A percentile compares a stretch with the other conserved stretches of the same genome.
Evolutionary conservation across 2,113 vertebrate genomes (phyloP).

Genomic region (Turdus rufiventris): DNA sequence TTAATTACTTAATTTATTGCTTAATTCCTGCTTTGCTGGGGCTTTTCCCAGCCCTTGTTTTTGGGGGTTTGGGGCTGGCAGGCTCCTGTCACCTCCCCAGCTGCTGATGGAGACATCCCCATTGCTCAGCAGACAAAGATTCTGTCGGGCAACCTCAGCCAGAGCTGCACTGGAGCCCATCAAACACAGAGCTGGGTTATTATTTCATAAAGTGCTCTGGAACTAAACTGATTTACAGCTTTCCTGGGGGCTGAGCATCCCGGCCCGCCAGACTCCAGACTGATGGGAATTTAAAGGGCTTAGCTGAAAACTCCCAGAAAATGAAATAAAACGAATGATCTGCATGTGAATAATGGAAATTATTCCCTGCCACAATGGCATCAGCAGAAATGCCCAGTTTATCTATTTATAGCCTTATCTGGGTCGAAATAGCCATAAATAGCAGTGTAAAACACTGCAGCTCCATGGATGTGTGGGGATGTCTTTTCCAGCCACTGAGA

Average conservation of each 20-base stretch:
- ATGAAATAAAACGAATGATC: conserved; percentile 34
- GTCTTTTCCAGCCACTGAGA: conserved; percentile 74
- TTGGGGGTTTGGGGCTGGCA: background rate
- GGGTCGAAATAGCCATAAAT: conserved; percentile 61
- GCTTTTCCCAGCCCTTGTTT: background rate
- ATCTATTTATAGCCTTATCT: conserved; percentile 61
- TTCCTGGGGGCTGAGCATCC: conserved; percentile 56
- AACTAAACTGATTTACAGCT: conserved; percentile 44
- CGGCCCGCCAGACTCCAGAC: conserved; percentile 51
- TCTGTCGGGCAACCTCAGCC: background rate
- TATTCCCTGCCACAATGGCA: conserved; percentile 28
- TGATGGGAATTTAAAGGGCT: conserved; percentile 62
- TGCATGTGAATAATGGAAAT: conserved; percentile 35
- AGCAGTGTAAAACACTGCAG: conserved; percentile 59
- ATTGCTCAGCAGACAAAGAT: rapidly evolving
- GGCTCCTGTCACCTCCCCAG: background rate
- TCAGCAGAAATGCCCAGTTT: conserved; percentile 7
- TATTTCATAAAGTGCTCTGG: conserved; percentile 27
- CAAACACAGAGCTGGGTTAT: background rate
- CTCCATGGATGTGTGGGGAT: conserved; percentile 51
- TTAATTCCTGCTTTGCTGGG: background rate
- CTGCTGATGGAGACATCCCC: background rate
- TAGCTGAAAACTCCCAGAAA: conserved; percentile 45
- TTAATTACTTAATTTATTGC: background rate
- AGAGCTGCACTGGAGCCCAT: background rate